Evolutionary conservation across 2,888 invertebrate genomes (phyloP), one percentile per base, ranked within the genome.

Genomic region (Sycophila texana): DNA sequence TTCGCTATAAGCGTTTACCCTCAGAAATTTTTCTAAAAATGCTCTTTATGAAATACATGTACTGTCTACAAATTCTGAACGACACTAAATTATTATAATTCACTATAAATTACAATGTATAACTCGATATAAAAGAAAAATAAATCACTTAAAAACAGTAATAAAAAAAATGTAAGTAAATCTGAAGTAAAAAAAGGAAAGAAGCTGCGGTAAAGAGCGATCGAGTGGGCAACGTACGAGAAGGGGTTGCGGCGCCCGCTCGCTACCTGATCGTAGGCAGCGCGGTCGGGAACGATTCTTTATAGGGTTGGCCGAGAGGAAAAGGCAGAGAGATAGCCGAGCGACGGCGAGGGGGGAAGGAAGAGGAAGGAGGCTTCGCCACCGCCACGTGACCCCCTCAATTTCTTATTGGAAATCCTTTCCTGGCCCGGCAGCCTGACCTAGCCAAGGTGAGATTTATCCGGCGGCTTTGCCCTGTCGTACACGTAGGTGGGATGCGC

Each of bases 371-470:
- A 55, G 68, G 73, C 60, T 61, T 63, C 65, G 58, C 53, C 51
- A 70, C 74, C 81, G 84, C 84, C 86, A 85, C 86, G 86, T 87
- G 86, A 87, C 86, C 85, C 86, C 76, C 80, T 83, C 83, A 82
- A 85, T 83, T 85, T 83, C 85, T 86, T 87, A 85, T 85, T 85
- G 85, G 85, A 84, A 85, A 86, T 87, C 86, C 85, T 86, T 79
- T 82, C 80, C 83, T 83, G 83, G 84, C 78, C 83, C 84, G 39
- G 77, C 83, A 77, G 84, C 86, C 87, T 87, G 88, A 88, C 87
- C 88, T 88, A 87, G 87, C 86, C 87, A 88, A 88, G 87, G 84
- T 87, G 85, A 87, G 85, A 87, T 88, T 88, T 86, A 86, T 86
- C 86, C 87, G 83, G 68, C 83, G 86, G 86, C 85, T 86, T 86